These are phyloP conservation scores for Idris sp. DNA, from an alignment of 1,140 invertebrate genomes.

Conservation along the genomic window DNA sequence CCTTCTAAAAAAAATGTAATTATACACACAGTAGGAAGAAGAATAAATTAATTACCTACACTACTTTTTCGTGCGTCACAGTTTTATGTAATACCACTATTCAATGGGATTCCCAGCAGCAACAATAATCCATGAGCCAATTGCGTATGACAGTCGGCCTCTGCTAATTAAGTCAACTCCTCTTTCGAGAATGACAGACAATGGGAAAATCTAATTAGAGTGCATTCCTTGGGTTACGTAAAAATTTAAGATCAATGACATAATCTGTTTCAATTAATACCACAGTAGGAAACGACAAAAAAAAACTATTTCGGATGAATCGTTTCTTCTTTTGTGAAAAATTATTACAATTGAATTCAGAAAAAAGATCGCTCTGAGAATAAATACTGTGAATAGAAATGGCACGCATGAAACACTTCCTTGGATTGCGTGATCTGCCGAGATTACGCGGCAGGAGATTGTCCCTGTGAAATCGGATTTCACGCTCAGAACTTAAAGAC, in stretches of 20 bases:
- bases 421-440: conserved; percentile 23
- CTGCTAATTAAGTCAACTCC: conserved; percentile 59
- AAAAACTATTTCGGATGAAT: too few species aligned
- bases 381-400: conserved; percentile 34
- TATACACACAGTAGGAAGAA: too few species aligned
- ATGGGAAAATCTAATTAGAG: conserved; percentile 64
- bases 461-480: conserved; percentile 38
- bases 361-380: conserved; percentile 36
- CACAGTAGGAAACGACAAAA: conserved; percentile 38
- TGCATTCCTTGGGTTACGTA: conserved; percentile 50
- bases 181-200: conserved; percentile 60
- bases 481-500: conserved; percentile 19
- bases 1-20: too few species aligned
- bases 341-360: conserved; percentile 24
- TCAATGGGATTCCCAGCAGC: conserved; percentile 38
- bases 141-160: conserved; percentile 57
- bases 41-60: conserved; percentile 14
- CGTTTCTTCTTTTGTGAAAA: too few species aligned
- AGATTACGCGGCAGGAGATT: conserved; percentile 18
- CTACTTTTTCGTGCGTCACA: conserved; percentile 15
- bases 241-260: conserved; percentile 55
- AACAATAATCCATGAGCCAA: conserved; percentile 54
- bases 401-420: conserved; percentile 36
- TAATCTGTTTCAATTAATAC: conserved; percentile 40
- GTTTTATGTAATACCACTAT: conserved; percentile 35